Evolutionary conservation across 2,113 vertebrate genomes (phyloP).

Genomic region (Gadus chalcogrammus): DNA sequence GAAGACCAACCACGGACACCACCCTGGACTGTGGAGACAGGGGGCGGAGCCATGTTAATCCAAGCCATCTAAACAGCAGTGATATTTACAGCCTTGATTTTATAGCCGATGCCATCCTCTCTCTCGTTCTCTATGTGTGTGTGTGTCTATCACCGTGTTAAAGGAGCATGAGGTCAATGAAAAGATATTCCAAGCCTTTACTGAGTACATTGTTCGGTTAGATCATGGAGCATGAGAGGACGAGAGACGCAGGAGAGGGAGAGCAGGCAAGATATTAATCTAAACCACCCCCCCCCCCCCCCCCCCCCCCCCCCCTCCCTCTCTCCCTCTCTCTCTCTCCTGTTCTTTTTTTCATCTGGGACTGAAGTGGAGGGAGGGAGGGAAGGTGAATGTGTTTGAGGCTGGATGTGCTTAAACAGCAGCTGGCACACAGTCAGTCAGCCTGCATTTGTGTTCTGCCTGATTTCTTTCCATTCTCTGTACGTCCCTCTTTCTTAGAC

Average conservation of each 20-base stretch:
- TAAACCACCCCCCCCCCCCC: conserved; percentile 59
- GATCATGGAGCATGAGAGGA: conserved; percentile 40
- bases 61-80: conserved; percentile 43
- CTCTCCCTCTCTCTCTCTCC: conserved; percentile 36
- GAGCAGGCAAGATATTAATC: conserved; percentile 55
- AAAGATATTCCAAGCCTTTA: conserved; percentile 64
- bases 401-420: conserved; percentile 55
- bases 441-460: conserved; percentile 42
- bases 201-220: conserved; percentile 62
- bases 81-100: conserved; percentile 38
- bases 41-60: not conserved
- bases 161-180: conserved; percentile 64
- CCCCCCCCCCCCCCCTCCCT: too few species aligned
- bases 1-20: conserved; percentile 44
- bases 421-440: conserved; percentile 51
- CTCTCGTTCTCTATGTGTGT: not conserved
- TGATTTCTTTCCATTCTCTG: conserved; percentile 22
- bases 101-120: conserved; percentile 1
- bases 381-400: conserved; percentile 10
- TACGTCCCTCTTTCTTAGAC: not conserved
- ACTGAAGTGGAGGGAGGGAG: conserved; percentile 15
- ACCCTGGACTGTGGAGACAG: conserved; percentile 21
- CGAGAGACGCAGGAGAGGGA: too few species aligned
- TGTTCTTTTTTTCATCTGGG: too few species aligned
- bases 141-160: not conserved